A percentile compares a stretch with the other conserved stretches of the same genome.
Evolutionary conservation across 2,113 vertebrate species (phyloP).

Genomic region (Apodemus sylvaticus): DNA sequence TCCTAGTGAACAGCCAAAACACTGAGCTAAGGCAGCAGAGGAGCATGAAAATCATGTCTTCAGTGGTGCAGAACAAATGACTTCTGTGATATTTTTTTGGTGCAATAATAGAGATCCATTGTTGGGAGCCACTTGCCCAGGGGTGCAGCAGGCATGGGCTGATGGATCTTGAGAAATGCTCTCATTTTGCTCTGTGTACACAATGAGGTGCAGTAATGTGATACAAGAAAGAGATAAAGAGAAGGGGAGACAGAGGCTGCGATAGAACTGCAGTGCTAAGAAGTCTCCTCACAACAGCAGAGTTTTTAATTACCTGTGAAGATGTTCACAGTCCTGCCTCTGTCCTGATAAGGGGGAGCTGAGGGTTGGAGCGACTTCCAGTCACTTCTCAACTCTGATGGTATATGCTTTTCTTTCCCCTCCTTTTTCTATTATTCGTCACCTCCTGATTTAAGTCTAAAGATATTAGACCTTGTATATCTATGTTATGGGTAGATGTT

Average conservation of each 20-base stretch:
- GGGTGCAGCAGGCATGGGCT: background rate
- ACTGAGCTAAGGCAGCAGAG: constrained; percentile 38
- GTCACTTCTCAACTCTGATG: background rate
- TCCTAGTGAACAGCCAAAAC: constrained; percentile 44
- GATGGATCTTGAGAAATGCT: background rate
- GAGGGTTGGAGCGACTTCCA: background rate
- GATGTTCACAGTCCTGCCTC: background rate
- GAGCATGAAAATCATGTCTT: constrained; percentile 68
- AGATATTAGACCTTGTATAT: accelerated
- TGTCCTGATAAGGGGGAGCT: background rate
- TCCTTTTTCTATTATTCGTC: background rate
- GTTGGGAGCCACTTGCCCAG: constrained; percentile 49
- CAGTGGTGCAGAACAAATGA: constrained; percentile 75
- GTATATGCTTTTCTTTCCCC: background rate
- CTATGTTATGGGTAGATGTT: background rate
- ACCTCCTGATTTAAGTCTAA: background rate
- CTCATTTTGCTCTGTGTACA: constrained; percentile 41
- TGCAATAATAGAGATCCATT: constrained; percentile 78
- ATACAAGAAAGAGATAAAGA: background rate
- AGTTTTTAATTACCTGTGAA: background rate
- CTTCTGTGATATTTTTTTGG: constrained; percentile 70
- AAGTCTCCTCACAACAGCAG: background rate
- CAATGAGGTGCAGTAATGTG: constrained; percentile 61
- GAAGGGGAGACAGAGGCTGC: background rate
- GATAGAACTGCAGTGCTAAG: background rate